Conservation (phyloP, 2,113 vertebrate genomes). For the Suncus etruscus region DNA sequence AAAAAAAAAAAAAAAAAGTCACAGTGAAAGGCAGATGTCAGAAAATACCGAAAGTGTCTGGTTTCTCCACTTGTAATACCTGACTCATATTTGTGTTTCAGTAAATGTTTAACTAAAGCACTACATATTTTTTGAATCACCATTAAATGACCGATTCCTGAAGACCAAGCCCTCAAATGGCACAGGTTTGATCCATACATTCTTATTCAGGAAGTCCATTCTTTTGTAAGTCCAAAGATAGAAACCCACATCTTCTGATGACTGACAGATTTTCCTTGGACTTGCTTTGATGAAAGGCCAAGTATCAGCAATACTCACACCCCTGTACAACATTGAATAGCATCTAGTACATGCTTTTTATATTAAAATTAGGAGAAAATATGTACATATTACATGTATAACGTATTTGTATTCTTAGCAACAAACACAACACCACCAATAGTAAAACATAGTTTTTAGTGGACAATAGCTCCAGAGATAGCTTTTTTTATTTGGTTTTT, state of each 20-base stretch:
- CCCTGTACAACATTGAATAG: background rate
- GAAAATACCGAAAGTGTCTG: background rate
- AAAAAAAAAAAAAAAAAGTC: background rate
- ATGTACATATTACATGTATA: background rate
- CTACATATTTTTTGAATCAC: background rate
- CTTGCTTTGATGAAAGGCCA: background rate
- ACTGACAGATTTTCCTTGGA: background rate
- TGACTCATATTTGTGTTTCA: background rate
- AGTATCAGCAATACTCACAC: too few relatives aligned
- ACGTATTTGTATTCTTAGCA: conserved; percentile 17
- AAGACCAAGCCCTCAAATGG: background rate
- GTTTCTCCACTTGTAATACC: background rate
- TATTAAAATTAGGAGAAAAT: background rate
- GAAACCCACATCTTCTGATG: background rate
- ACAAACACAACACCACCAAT: background rate
- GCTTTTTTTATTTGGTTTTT: background rate
- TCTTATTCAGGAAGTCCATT: background rate
- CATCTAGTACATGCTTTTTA: background rate
- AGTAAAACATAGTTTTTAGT: background rate
- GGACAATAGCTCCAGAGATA: background rate
- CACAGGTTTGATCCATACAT: background rate
- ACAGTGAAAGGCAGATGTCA: background rate
- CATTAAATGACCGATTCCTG: background rate
- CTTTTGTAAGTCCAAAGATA: background rate
- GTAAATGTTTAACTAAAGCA: background rate